A percentile compares a stretch with the other conserved stretches of the same genome.
Evolutionary conservation across 2,113 vertebrate species (phyloP).

Genomic region (Cinclus mexicanus): DNA sequence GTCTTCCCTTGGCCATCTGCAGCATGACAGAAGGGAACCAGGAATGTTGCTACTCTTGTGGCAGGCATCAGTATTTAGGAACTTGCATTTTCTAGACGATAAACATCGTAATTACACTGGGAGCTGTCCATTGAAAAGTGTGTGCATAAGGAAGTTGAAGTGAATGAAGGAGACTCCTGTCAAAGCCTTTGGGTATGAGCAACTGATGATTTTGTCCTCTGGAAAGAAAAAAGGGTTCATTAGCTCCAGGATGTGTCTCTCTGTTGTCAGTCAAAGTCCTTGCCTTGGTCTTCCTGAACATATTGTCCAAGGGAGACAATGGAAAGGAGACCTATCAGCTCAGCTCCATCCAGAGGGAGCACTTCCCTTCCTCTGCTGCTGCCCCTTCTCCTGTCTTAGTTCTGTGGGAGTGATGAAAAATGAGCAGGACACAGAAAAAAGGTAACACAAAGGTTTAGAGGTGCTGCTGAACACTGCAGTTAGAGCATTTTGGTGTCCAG

Average conservation of each 20-base stretch:
- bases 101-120: neutral
- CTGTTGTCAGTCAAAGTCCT: neutral
- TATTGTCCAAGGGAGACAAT: neutral
- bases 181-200: neutral
- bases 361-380: neutral
- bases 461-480: neutral
- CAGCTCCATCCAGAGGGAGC: neutral
- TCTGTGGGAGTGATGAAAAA: neutral
- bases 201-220: neutral
- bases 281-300: neutral
- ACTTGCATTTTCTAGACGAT: neutral
- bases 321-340: rapidly evolving
- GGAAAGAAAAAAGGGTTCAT: neutral
- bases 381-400: neutral
- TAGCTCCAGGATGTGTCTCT: neutral
- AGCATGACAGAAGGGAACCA: neutral
- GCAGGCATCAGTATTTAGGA: neutral
- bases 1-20: neutral
- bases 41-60: neutral
- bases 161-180: neutral
- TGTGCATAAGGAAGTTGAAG: neutral
- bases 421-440: neutral
- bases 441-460: neutral
- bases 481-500: neutral
- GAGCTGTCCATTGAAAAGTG: neutral